Percentiles rank a stretch among this genome's conserved stretches.
Evolutionary conservation across 2,888 invertebrate species (phyloP).

Genomic region (Scaeva pyrastri): DNA sequence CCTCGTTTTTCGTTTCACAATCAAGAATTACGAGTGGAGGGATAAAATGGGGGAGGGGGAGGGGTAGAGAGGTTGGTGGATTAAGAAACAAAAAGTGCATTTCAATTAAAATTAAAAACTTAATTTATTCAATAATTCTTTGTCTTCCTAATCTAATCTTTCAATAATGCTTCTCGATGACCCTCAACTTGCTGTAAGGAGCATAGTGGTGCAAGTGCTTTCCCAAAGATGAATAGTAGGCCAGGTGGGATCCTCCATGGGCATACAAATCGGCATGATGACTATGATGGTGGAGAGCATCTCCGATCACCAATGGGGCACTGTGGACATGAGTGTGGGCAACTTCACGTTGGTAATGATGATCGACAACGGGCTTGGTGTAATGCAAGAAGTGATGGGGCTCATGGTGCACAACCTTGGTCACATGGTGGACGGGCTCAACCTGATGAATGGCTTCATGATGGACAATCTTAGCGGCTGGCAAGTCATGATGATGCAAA

Average conservation of each 20-base stretch:
- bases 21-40: background rate
- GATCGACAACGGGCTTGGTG: constrained; percentile 81
- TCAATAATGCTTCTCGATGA: constrained; percentile 81
- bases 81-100: background rate
- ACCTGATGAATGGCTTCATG: constrained; percentile 82
- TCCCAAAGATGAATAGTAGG: constrained; percentile 77
- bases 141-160: constrained; percentile 64
- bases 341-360: constrained; percentile 80
- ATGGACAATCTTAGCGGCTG: constrained; percentile 80
- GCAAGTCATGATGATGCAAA: constrained; percentile 77
- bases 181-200: constrained; percentile 81
- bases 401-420: constrained; percentile 82
- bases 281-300: constrained; percentile 49
- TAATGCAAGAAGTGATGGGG: constrained; percentile 82
- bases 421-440: constrained; percentile 82
- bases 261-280: constrained; percentile 53
- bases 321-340: constrained; percentile 77
- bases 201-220: constrained; percentile 79
- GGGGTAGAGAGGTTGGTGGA: too few species aligned
- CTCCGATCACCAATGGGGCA: constrained; percentile 60
- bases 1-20: background rate
- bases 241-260: constrained; percentile 74
- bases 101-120: constrained; percentile 44
- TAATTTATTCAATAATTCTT: constrained; percentile 69
- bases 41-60: background rate